Base-by-base conservation (phyloP, 2,888 invertebrate species). In the Polyommatus icarus region DNA sequence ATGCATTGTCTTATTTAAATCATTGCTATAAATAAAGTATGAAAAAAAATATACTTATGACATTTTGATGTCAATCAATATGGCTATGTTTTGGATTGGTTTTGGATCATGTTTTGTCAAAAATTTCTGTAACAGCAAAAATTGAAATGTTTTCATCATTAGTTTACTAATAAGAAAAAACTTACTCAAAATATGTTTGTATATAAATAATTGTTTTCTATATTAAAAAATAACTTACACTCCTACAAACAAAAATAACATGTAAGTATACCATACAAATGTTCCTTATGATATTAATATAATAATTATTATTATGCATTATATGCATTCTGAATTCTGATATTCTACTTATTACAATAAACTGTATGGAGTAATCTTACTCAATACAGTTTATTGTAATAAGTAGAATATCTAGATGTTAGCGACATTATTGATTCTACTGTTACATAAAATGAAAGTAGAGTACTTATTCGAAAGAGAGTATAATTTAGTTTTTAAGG, bases 181-280 rank as follows among this genome's bases (percentile, higher is more conserved):
- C 2, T 40, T 40, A 72, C 10, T 29, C 1, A 6, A 72, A 72
- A 72, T 40, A 72, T 72, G 72, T n/a, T 72, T 20, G 36, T 40
- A 6, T n/a, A 18, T 40, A 72, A 36, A n/a, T 76, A 12, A 6
- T 32, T 54, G 10, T 76, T 18, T 57, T 59, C 10, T 40, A 40
- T 67, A 15, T 6, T 3, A 12, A 67, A 50, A 40, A 67, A 20
- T n/a, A 46, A 46, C 50, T 24, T 3, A 18, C 8, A 61, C 12
- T 76, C 46, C 7, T 29, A 6, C 1, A 50, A 46, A 18, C 3
- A 76, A 71, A 77, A 61, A 72, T 72, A 72, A 72, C 15, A 72
- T 40, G 72, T 72, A 20, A 72, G 72, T 72, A 40, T 61, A 7
- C 7, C 8, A 61, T 61, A 24, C 1, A n/a, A n/a, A n/a, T n/a